Base-by-base conservation (phyloP, 2,888 invertebrate genomes). In the Artemia sinica region DNA sequence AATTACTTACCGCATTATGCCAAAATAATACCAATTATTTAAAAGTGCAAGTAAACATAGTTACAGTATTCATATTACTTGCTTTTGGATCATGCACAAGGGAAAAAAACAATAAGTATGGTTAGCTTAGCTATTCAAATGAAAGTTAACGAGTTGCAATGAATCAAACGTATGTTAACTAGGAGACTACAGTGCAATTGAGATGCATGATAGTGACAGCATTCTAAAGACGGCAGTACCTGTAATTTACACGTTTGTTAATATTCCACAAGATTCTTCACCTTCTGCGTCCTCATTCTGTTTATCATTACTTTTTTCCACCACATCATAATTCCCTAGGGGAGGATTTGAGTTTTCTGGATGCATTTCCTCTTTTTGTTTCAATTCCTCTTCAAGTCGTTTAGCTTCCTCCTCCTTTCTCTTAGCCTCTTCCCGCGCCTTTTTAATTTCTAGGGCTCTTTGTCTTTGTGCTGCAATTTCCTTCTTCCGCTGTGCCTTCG, bases 401-500 rank as follows among this genome's bases (percentile, higher is more conserved):
- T 58, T 58, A n/a, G n/a, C 28, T 58, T 58, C 63, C 28, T 58
- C 63, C 63, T 58, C 63, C 14, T 9, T 9, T 28, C 63, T n/a
- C 63, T 58, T 58, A 58, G 63, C 63, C 28, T 58, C 63, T 28
- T 58, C 63, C 28, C 63, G n/a, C 10, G 63, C 63, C 28, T 58
- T 8, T 58, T 58, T 58, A n/a, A 58, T 58, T 28, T 58, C 63
- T 18, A 10, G 63, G 63, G 14, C 10, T 8, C 63, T n/a, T 58
- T 58, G n/a, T 28, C 28, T n/a, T 28, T 10, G 63, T 18, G 63
- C 66, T 49, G 50, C 50, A 41, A 66, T 66, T 48, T 68, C 68
- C 49, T 68, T 58, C 49, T 66, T 52, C 2, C 70, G 68, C 5
- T 65, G 66, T 41, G 66, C 68, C 13, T 51, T 50, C 8, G 18